These are phyloP conservation scores for Atrichornis clamosus DNA, from an alignment of 2,113 vertebrate genomes.

Conservation along the genomic window DNA sequence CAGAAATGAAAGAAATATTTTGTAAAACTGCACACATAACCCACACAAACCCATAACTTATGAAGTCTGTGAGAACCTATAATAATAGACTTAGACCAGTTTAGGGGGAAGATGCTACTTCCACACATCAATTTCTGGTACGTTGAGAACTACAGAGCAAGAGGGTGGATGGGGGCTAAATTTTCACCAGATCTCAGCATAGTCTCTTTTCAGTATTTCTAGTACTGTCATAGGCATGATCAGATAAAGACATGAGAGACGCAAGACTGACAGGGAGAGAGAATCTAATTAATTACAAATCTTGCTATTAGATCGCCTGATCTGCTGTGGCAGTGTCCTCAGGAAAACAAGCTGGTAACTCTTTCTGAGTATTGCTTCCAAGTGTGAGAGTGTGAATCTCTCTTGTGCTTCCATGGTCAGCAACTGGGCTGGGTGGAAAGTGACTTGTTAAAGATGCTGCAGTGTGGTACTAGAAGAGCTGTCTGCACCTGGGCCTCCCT, in stretches of 20 bases:
- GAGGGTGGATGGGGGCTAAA: background rate
- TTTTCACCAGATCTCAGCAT: background rate
- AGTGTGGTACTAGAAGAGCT: background rate
- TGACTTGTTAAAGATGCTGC: background rate
- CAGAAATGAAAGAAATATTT: conserved; percentile 21
- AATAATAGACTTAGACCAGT: background rate
- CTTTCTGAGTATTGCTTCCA: background rate
- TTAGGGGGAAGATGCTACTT: background rate
- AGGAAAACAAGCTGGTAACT: background rate
- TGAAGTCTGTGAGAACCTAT: background rate
- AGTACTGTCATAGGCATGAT: background rate
- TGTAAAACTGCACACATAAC: background rate
- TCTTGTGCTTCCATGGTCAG: background rate
- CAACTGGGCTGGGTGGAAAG: background rate
- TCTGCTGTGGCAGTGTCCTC: background rate
- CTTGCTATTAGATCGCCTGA: background rate
- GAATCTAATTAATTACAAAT: background rate
- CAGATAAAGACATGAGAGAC: background rate
- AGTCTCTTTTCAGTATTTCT: background rate
- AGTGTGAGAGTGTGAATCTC: background rate
- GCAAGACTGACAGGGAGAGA: background rate
- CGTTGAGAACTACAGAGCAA: background rate
- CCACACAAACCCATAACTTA: background rate
- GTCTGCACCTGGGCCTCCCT: background rate
- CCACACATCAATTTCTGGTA: background rate